Conservation (phyloP, 2,113 vertebrate species). For the Prochilodus magdalenae region DNA sequence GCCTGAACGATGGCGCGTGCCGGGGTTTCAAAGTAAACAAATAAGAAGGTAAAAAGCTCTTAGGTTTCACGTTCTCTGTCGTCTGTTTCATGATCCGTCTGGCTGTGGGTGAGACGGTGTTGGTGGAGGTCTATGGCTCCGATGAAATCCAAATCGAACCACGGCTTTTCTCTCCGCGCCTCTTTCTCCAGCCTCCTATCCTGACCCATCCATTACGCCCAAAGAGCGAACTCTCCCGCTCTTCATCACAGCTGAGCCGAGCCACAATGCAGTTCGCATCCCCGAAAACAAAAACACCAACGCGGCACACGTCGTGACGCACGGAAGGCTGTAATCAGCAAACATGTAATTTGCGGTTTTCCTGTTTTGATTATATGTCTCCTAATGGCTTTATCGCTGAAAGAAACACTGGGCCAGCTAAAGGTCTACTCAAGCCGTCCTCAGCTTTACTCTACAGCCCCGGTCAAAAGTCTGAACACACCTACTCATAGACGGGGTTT, state of each 20-base stretch:
- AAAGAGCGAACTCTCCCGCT: neutral
- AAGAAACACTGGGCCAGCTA: neutral
- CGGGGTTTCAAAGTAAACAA: conserved; percentile 16
- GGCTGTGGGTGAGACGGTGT: neutral
- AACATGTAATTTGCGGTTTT: conserved; percentile 4
- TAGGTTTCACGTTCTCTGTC: neutral
- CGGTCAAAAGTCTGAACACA: neutral
- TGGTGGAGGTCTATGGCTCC: conserved; percentile 18
- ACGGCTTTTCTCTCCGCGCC: neutral
- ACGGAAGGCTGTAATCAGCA: neutral
- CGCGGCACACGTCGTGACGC: neutral
- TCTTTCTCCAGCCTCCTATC: neutral
- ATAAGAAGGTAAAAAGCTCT: conserved; percentile 20
- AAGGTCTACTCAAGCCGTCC: neutral
- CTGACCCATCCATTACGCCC: neutral
- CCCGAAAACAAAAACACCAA: neutral
- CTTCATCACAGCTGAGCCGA: neutral
- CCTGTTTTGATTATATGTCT: conserved; percentile 8
- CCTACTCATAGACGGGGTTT: neutral
- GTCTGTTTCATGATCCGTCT: conserved; percentile 9
- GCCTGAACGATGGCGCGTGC: neutral
- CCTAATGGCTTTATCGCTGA: neutral
- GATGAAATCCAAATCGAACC: conserved; percentile 26
- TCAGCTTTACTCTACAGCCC: neutral
- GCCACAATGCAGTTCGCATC: neutral